Evolutionary conservation across 2,113 vertebrate species (phyloP), one percentile per base, ranked within the genome.

Genomic region (Lepus europaeus): DNA sequence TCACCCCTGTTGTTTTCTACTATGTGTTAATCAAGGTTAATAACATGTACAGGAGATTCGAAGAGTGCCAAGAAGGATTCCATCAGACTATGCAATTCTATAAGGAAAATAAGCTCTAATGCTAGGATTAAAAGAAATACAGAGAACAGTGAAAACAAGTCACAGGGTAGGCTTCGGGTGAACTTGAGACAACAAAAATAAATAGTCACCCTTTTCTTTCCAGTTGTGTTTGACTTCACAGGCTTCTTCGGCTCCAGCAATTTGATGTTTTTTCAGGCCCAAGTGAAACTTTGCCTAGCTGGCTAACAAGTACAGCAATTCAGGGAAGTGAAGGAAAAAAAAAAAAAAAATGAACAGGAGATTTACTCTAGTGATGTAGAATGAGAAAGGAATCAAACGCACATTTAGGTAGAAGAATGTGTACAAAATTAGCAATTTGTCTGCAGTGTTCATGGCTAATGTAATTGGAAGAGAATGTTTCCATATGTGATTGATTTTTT

Each of bases 151-250:
- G 56, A 93, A 93, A 89, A 79, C 77, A 78, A 95, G 53, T 92
- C 82, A 92, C 10, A 2, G 33, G 86, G 20, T 39, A 6, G 23
- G 6, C 51, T 89, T 84, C 31, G 69, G 76, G 51, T 89, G 59
- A 91, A 84, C 23, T 87, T 93, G 64, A 85, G 66, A 87, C 45
- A 96, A 96, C 33, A 81, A 92, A 95, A 97, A 81, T 89, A 93
- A 94, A 97, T 89, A 82, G 39, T 80, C 39, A 56, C n/a, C 73
- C 45, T 83, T 76, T 89, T 33, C 68, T 96, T 95, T 64, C 69
- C 33, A 78, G n/a, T 73, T 95, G 56, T 45, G 17, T 90, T 94
- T 94, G 74, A 82, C 74, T 95, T 77, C 78, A 89, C 31, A 93
- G 51, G 49, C 87, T 90, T 87, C 27, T 97, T 89, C 77, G 73